Conservation (phyloP, 2,888 invertebrate species). For the Hemicrepidius hirtus region DNA sequence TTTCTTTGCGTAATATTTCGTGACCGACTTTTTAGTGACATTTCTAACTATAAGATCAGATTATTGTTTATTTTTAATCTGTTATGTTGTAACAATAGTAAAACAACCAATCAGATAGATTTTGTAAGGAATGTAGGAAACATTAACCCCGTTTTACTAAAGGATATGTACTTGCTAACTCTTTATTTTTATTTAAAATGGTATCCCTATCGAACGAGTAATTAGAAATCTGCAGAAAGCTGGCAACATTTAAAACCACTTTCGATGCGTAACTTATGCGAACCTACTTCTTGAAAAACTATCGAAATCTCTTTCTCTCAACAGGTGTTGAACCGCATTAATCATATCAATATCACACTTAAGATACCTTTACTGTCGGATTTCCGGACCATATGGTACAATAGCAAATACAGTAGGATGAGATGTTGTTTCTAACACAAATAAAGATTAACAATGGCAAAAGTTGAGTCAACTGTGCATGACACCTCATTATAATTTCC, state of each 20-base stretch:
- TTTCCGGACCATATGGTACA: constrained; percentile 40
- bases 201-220: neutral
- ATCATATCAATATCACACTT: neutral
- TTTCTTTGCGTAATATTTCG: neutral
- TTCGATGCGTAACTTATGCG: constrained; percentile 42
- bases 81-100: no score
- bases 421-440: constrained; percentile 1
- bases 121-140: no score
- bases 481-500: constrained; percentile 41
- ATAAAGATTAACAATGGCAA: constrained; percentile 39
- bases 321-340: constrained; percentile 12
- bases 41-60: neutral
- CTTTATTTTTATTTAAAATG: no score
- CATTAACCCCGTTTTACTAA: no score
- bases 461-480: constrained; percentile 43
- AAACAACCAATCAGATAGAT: no score
- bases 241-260: constrained; percentile 26
- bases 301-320: constrained; percentile 13
- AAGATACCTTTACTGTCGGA: constrained; percentile 28
- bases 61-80: no score
- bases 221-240: constrained; percentile 34
- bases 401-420: constrained; percentile 16
- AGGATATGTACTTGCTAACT: no score
- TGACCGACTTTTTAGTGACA: constrained; percentile 14
- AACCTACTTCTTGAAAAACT: constrained; percentile 31